These are phyloP conservation scores for Orchestes rusci DNA, from an alignment of 2,888 invertebrate genomes.

Conservation along the genomic window DNA sequence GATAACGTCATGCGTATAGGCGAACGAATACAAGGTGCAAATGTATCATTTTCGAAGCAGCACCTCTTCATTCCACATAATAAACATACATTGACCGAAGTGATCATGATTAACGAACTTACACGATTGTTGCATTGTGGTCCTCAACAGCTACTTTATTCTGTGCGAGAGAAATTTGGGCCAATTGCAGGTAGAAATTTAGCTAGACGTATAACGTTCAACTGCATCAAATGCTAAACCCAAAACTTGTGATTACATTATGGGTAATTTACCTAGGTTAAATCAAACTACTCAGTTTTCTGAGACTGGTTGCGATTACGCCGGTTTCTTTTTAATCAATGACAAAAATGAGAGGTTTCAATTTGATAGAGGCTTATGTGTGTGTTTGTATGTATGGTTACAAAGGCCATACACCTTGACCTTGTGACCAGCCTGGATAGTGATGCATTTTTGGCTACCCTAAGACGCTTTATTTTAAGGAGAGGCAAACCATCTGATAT, in stretches of 20 bases:
- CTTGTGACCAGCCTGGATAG: background rate
- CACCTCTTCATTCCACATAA: background rate
- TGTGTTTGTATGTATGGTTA: background rate
- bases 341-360: background rate
- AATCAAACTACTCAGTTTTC: background rate
- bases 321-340: background rate
- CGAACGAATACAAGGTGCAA: background rate
- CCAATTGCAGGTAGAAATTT: background rate
- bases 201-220: background rate
- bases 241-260: background rate
- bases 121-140: background rate
- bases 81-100: background rate
- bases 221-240: background rate
- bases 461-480: background rate
- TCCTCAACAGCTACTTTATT: background rate
- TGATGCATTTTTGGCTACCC: background rate
- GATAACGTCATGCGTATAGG: background rate
- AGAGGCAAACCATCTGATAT: background rate
- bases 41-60: background rate
- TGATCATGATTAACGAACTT: background rate
- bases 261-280: conserved; percentile 1
- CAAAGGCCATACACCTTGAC: background rate
- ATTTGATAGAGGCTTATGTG: background rate
- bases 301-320: background rate
- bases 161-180: background rate